Percentiles rank a stretch among this genome's conserved stretches.
Evolutionary conservation across 2,113 vertebrate species (phyloP).

Genomic region (Erythrolamprus reginae): DNA sequence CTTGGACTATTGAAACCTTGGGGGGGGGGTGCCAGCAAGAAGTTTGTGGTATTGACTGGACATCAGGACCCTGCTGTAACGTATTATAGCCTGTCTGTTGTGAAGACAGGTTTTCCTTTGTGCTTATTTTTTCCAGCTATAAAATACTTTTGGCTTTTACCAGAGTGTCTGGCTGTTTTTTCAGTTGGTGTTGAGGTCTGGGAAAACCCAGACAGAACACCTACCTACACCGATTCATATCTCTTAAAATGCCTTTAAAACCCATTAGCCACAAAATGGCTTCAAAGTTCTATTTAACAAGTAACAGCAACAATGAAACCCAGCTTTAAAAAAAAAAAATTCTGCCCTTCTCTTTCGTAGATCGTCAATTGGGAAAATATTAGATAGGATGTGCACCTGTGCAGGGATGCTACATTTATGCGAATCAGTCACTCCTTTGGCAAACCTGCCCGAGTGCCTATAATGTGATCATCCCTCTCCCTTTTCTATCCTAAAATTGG

Average conservation of each 20-base stretch:
- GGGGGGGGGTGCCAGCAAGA: too few relatives aligned
- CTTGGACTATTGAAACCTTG: too few relatives aligned
- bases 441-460: background rate
- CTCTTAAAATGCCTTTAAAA: constrained; percentile 56
- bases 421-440: background rate
- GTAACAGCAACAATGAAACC: background rate
- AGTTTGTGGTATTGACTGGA: too few relatives aligned
- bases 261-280: constrained; percentile 42
- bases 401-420: background rate
- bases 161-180: too few relatives aligned
- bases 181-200: too few relatives aligned
- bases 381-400: background rate
- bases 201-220: too few relatives aligned
- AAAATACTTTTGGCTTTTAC: too few relatives aligned
- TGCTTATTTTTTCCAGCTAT: too few relatives aligned
- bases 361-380: background rate
- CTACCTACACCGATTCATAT: constrained; percentile 30
- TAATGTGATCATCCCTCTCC: background rate
- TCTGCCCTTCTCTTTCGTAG: background rate
- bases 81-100: too few relatives aligned
- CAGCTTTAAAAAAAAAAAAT: too few relatives aligned
- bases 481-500: background rate
- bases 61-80: too few relatives aligned
- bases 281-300: background rate
- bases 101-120: too few relatives aligned